Evolutionary conservation across 2,797 vertebrate genomes (phyloP).

Genomic region (Alca torda): DNA sequence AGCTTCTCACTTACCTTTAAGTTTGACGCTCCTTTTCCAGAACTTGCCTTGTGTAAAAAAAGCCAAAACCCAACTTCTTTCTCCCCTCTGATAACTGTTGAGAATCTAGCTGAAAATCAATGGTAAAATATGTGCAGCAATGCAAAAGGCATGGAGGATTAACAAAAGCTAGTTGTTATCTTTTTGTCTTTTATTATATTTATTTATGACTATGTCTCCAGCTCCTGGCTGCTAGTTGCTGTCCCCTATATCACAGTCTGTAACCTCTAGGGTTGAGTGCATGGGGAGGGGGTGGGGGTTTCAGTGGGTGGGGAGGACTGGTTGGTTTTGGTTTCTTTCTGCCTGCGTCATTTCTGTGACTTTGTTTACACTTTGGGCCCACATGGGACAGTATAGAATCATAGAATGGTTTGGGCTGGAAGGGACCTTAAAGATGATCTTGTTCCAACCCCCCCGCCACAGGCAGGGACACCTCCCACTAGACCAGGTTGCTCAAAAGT

Average conservation of each 20-base stretch:
- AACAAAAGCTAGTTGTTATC: neutral
- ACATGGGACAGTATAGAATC: neutral
- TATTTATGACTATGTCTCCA: neutral
- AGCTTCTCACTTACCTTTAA: neutral
- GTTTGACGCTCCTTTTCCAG: neutral
- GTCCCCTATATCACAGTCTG: neutral
- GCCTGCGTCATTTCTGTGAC: neutral
- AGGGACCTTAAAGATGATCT: too few relatives aligned
- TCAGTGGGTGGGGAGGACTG: fast-evolving
- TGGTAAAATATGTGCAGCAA: neutral
- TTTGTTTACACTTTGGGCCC: neutral
- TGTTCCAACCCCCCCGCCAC: too few relatives aligned
- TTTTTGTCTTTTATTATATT: neutral
- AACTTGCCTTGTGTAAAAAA: neutral
- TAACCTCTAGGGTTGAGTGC: neutral
- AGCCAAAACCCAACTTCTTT: neutral
- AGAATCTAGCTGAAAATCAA: neutral
- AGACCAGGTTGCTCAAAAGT: neutral
- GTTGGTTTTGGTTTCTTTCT: neutral
- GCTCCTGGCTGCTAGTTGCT: neutral
- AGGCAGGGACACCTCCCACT: too few relatives aligned
- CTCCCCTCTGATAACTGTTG: fast-evolving
- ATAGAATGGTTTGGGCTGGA: too few relatives aligned
- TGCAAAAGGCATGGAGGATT: neutral
- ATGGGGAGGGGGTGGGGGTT: fast-evolving